Evolutionary conservation across 2,797 vertebrate species (phyloP), one percentile per base, ranked within the genome.

Genomic region (Ctenopoma kingsleyae): DNA sequence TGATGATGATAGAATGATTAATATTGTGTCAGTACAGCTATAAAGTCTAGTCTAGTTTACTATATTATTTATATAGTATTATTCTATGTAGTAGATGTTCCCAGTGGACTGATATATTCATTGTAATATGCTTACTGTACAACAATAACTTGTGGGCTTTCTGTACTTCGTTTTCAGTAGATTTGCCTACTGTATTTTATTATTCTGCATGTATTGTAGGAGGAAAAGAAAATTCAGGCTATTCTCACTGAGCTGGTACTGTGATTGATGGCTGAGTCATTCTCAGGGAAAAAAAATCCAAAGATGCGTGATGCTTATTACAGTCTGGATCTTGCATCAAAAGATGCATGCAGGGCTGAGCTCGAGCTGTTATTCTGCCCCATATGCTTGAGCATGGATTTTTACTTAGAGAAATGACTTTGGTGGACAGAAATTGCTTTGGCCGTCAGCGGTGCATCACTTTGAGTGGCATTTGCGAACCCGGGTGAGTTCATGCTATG

Each of bases 391-490:
- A 71, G 68, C 48, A 10, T 12, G 63, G 61, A 66, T 84, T 68
- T 62, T 74, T 60, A 50, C 68, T 72, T 7, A 58, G 63, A 82
- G 81, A 83, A 80, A 79, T 70, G 85, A 83, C 71, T 80, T 22
- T 55, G 56, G 63, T 56, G 72, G 77, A 82, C 71, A 58, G 63
- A 66, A 58, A 80, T 81, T 66, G 74, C 74, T 65, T 62, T 0
- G 32, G 62, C 74, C 52, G 54, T 85, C 85, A 58, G 40, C 9
- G 23, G 60, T 38, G 69, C 67, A 60, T 89, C 81, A 78, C 48
- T 72, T 80, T 89, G 75, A 89, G 67, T 88, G 86, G 64, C 82
- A 53, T 90, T 80, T 85, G 63, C 83, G 72, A 75, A 85, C 68
- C 55, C 22, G 35, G 25, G 35, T 4, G 23, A 86, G 77, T 87